Percentiles rank a stretch among this genome's conserved stretches.
phyloP scores from a whole-genome alignment of 2,113 vertebrate genomes.

The Sinocyclocheilus rhinocerous region DNA sequence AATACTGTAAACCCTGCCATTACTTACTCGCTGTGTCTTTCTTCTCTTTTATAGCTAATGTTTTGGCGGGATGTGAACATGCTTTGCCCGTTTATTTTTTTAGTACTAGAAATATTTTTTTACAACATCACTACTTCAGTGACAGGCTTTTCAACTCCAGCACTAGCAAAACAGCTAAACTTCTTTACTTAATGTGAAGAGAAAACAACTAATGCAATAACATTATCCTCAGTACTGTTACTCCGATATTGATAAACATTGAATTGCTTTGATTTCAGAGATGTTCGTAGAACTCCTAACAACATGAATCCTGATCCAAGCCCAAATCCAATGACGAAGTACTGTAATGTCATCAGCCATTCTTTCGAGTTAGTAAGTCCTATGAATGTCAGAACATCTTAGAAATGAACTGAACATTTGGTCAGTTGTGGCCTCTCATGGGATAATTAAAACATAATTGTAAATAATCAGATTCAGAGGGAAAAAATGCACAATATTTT shows the following conservation, averaged over 20 bases:
- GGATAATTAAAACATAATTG: neutral
- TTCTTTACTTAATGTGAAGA: neutral
- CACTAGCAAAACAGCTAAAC: neutral
- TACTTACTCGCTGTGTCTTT: neutral
- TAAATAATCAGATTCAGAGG: neutral
- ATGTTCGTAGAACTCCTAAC: neutral
- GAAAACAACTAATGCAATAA: neutral
- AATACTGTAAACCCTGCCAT: neutral
- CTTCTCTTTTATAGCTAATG: neutral
- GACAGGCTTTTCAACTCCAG: neutral
- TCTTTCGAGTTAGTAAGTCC: neutral
- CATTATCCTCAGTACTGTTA: neutral
- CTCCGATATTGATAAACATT: neutral
- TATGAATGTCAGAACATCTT: neutral
- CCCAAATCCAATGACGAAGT: neutral
- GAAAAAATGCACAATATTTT: slow-evolving; percentile 7
- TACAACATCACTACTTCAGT: neutral
- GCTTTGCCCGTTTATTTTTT: neutral
- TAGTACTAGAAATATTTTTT: slow-evolving; percentile 3
- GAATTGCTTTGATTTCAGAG: neutral
- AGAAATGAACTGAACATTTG: neutral
- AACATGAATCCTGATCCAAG: neutral
- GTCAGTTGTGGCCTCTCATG: neutral
- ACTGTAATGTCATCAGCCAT: neutral
- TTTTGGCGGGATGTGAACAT: neutral